Evolutionary conservation across 2,113 vertebrate species (phyloP).

Genomic region (Chloebia gouldiae): DNA sequence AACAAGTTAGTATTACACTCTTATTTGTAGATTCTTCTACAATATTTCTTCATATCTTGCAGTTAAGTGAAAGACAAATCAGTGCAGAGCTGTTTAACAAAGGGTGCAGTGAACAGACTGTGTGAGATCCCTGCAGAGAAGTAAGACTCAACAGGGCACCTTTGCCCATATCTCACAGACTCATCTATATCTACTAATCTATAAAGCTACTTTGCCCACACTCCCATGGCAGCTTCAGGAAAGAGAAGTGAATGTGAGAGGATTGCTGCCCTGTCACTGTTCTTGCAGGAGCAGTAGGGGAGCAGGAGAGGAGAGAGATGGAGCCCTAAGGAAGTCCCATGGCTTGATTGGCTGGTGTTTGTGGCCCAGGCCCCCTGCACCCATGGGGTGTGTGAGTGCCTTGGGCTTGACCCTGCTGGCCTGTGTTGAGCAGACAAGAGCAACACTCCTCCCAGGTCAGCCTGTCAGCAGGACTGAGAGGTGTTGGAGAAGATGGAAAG

Average conservation of each 20-base stretch:
- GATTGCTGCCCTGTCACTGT: background rate
- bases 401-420: background rate
- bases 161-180: background rate
- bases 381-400: rapidly evolving
- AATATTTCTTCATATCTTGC: background rate
- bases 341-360: background rate
- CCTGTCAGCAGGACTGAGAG: background rate
- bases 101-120: background rate
- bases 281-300: background rate
- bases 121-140: background rate
- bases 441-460: background rate
- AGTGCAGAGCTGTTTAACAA: background rate
- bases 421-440: background rate
- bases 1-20: background rate
- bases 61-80: background rate
- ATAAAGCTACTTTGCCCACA: background rate
- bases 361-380: background rate
- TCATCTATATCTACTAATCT: background rate
- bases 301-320: background rate
- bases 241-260: background rate
- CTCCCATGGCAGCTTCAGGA: background rate
- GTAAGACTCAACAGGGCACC: background rate
- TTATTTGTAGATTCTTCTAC: background rate
- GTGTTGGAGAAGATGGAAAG: background rate
- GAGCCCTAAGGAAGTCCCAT: background rate